Conservation (phyloP, 2,797 vertebrate species). For the Crax fasciolata region DNA sequence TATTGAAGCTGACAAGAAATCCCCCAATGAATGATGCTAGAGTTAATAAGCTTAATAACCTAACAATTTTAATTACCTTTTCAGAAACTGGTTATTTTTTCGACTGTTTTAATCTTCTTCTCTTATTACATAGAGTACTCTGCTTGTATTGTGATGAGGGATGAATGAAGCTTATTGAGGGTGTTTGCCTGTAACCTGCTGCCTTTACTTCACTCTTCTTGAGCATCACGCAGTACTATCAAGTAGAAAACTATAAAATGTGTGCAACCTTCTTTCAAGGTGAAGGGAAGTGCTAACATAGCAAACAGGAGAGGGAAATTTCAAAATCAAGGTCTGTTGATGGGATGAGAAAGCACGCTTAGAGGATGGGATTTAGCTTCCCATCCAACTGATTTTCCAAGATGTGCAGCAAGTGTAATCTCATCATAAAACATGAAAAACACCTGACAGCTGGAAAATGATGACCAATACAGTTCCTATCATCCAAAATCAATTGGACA, state of each 20-base stretch:
- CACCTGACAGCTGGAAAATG: background rate
- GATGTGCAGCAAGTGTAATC: background rate
- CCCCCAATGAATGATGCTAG: slow-evolving; percentile 3
- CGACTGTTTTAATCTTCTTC: slow-evolving; percentile 13
- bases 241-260: background rate
- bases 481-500: background rate
- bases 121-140: background rate
- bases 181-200: background rate
- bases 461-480: background rate
- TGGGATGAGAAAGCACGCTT: background rate
- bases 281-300: background rate
- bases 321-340: slow-evolving; percentile 6
- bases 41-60: slow-evolving; percentile 73
- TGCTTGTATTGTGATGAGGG: background rate
- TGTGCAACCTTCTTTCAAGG: background rate
- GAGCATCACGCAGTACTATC: background rate
- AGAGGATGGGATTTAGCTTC: slow-evolving; percentile 6
- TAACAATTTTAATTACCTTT: slow-evolving; percentile 72
- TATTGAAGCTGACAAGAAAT: slow-evolving; percentile 74
- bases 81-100: slow-evolving; percentile 19
- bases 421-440: slow-evolving; percentile 18
- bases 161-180: background rate
- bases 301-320: background rate
- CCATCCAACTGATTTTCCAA: slow-evolving; percentile 3
- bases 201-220: background rate